A percentile compares a stretch with the other conserved stretches of the same genome.
Conservation (phyloP, 2,888 invertebrate species). For the Nowickia ferox region DNA sequence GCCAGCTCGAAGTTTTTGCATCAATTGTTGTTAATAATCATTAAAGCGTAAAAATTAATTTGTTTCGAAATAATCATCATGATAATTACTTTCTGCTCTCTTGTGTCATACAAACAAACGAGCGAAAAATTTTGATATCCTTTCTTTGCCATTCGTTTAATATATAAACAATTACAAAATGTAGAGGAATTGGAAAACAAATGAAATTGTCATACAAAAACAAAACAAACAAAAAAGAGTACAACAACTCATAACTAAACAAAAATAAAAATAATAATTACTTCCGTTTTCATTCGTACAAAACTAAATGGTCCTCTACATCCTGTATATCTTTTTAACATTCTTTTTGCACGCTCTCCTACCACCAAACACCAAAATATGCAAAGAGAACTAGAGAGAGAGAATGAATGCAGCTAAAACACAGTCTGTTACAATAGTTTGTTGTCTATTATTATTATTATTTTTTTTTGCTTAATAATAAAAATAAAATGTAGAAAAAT, state of each 20-base stretch:
- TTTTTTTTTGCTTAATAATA: not conserved
- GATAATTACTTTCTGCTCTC: constrained; percentile 58
- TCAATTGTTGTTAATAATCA: constrained; percentile 69
- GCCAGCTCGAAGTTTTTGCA: constrained; percentile 48
- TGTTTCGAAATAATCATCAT: constrained; percentile 70
- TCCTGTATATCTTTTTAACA: constrained; percentile 65
- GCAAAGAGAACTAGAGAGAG: not conserved
- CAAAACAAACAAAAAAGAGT: constrained; percentile 6
- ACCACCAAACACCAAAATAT: not conserved
- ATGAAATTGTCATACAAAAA: constrained; percentile 30
- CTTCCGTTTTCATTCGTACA: constrained; percentile 66
- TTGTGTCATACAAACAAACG: constrained; percentile 4
- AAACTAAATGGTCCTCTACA: constrained; percentile 71
- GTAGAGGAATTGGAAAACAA: constrained; percentile 29
- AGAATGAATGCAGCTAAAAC: not conserved
- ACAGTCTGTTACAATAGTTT: constrained; percentile 9
- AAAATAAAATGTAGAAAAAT: constrained; percentile 36
- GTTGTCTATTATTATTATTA: constrained; percentile 29
- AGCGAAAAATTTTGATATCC: constrained; percentile 40
- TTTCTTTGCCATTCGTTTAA: constrained; percentile 39
- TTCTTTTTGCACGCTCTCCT: constrained; percentile 50
- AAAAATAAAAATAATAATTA: constrained; percentile 71
- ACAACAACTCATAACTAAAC: constrained; percentile 61
- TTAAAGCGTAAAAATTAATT: constrained; percentile 72
- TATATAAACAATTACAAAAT: constrained; percentile 34